Evolutionary conservation across 2,888 invertebrate species (phyloP).

Genomic region (Drosophila maculinotata): DNA sequence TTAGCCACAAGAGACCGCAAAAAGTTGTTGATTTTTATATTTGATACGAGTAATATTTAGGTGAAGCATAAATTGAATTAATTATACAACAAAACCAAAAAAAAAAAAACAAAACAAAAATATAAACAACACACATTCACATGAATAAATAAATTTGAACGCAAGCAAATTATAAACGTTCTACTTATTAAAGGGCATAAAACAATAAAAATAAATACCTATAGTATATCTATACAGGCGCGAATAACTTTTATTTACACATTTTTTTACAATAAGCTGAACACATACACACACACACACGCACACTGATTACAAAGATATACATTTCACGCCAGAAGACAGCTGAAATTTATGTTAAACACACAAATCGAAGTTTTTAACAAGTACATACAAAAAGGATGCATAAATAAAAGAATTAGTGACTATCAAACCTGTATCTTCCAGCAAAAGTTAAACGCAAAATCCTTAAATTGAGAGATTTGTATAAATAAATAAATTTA

Average conservation of each 20-base stretch:
- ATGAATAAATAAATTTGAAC: constrained; percentile 52
- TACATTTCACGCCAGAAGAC: constrained; percentile 22
- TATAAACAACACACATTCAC: constrained; percentile 47
- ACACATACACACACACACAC: constrained; percentile 35
- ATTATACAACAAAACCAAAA: constrained; percentile 75
- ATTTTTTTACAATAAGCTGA: constrained; percentile 71
- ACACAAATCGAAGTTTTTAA: constrained; percentile 56
- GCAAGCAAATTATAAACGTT: constrained; percentile 47
- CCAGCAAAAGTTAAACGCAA: constrained; percentile 79
- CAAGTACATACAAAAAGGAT: constrained; percentile 49
- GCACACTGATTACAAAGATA: no score
- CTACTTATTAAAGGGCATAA: constrained; percentile 71
- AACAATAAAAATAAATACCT: constrained; percentile 72
- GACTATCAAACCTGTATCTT: constrained; percentile 85
- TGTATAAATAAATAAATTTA: constrained; percentile 58
- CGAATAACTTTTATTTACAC: constrained; percentile 75
- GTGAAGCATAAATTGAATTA: constrained; percentile 80
- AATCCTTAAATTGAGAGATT: constrained; percentile 63
- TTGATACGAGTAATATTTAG: constrained; percentile 85
- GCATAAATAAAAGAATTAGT: constrained; percentile 83
- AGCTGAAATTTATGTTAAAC: constrained; percentile 40
- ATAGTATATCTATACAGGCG: constrained; percentile 51
- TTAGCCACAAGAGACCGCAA: constrained; percentile 75
- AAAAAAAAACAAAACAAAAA: constrained; percentile 20
- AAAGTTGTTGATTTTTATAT: constrained; percentile 85